phyloP scores from a whole-genome alignment of 1,140 invertebrate species.

The Coptotermes formosanus region DNA sequence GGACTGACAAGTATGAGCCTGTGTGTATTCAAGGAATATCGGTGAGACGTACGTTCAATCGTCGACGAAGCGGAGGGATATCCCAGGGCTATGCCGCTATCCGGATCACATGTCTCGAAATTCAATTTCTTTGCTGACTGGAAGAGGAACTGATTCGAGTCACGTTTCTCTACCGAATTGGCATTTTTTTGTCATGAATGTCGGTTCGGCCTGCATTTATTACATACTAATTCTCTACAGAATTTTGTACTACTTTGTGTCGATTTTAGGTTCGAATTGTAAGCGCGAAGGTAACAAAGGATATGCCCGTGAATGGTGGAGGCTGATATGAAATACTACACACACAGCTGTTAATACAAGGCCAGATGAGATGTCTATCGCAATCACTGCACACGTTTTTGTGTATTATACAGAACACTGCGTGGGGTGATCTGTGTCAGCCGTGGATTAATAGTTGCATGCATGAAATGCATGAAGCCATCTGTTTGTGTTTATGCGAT shows the following conservation, averaged over 20 bases:
- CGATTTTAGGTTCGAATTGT: too few species aligned
- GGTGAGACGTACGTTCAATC: not conserved
- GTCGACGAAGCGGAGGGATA: not conserved
- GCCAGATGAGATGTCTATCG: too few species aligned
- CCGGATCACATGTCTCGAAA: not conserved
- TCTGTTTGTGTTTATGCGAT: too few species aligned
- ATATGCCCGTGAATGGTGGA: not conserved
- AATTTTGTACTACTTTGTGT: not conserved
- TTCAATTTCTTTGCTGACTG: not conserved
- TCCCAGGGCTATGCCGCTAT: too few species aligned
- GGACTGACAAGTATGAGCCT: too few species aligned
- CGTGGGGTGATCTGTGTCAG: too few species aligned
- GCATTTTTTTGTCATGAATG: conserved; percentile 17
- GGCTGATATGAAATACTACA: not conserved
- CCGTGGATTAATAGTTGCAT: too few species aligned
- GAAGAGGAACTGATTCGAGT: not conserved
- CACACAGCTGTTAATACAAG: too few species aligned
- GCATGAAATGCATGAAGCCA: too few species aligned
- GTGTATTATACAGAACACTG: too few species aligned
- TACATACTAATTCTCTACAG: not conserved
- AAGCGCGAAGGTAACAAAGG: too few species aligned
- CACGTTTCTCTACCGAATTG: not conserved
- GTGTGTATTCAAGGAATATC: not conserved
- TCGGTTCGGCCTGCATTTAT: not conserved
- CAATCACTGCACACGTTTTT: too few species aligned